Base-by-base conservation (phyloP, 2,888 invertebrate species). In the Hololepta plana region DNA sequence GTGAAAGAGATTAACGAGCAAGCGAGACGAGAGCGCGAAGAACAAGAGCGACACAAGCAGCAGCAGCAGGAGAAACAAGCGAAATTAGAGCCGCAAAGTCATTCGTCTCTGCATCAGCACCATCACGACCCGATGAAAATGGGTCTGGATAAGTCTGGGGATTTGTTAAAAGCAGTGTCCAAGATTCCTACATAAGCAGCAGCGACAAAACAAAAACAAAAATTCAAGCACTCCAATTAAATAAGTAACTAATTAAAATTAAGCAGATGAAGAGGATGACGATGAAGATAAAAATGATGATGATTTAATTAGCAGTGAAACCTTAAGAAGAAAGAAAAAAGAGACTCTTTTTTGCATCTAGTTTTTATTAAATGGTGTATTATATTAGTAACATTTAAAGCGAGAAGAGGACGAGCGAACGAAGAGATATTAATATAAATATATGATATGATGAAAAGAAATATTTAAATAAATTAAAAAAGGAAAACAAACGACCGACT, bases 1-100 rank as follows among this genome's bases (percentile, higher is more conserved):
- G 85, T 90, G 26, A 88, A 90, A 51, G 90, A 90, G 60, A 88
- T 88, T 46, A 88, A 88, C 62, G 88, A 88, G 51, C 88, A 88
- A 43, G 88, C 87, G 36, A 70, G 87, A 45, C 67, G 85, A 39
- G 87, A 87, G 48, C 64, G 85, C 28, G 87, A 88, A 53, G 85
- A 87, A 50, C 85, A 87, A 52, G 85, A 87, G 46, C 65, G 84
- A 56, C 79, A 82, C 70, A 85, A 85, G 55, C 81, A 82, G 46
- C 84, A 85, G 57, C 80, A 84, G 51, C 76, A 79, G 44, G 79
- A 81, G 57, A 80, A 82, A 55, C 77, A 77, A 46, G 77, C 79
- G 57, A 67, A 72, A 47, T 70, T 70, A 43, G 64, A 67, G 41
- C 67, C 75, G 49, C 75, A 77, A 47, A 72, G 72, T 47, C 72